A percentile compares a stretch with the other conserved stretches of the same genome.
phyloP scores from a whole-genome alignment of 2,888 invertebrate species.

The Syritta pipiens region DNA sequence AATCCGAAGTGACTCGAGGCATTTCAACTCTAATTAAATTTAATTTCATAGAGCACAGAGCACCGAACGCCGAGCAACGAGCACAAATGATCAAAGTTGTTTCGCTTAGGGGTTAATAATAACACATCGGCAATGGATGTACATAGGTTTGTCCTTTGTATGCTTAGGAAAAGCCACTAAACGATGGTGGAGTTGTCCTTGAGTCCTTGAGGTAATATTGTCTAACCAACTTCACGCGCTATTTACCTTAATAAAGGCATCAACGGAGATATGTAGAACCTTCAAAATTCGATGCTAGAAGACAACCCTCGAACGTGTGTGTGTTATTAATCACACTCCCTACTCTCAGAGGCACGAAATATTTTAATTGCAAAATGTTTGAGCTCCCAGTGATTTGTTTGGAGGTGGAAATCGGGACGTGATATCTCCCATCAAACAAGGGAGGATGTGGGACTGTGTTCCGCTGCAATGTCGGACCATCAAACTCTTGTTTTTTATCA shows the following conservation, averaged over 20 bases:
- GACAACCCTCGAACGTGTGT: neutral
- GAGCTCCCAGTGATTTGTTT: conserved; percentile 13
- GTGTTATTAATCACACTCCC: conserved; percentile 6
- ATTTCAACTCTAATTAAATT: conserved; percentile 49
- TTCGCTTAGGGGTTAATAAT: conserved; percentile 46
- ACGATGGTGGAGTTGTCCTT: neutral
- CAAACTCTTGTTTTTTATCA: conserved; percentile 49
- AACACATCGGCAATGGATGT: conserved; percentile 7
- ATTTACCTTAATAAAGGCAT: conserved; percentile 28
- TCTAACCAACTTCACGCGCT: conserved; percentile 12
- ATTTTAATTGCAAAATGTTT: conserved; percentile 62
- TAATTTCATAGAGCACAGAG: conserved; percentile 42
- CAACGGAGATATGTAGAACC: neutral
- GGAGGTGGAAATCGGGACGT: conserved; percentile 4
- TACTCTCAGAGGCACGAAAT: conserved; percentile 22
- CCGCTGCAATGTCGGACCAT: conserved; percentile 43
- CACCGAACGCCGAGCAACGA: neutral
- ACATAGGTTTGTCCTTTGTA: too few species aligned
- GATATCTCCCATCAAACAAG: conserved; percentile 25
- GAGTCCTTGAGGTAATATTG: conserved; percentile 2
- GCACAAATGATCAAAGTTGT: conserved; percentile 44
- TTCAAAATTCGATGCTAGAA: neutral
- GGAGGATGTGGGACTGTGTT: neutral
- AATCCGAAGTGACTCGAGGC: conserved; percentile 47
- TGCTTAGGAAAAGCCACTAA: too few species aligned